Evolutionary conservation across 2,797 vertebrate species (phyloP).

Genomic region (Crenichthys baileyi): DNA sequence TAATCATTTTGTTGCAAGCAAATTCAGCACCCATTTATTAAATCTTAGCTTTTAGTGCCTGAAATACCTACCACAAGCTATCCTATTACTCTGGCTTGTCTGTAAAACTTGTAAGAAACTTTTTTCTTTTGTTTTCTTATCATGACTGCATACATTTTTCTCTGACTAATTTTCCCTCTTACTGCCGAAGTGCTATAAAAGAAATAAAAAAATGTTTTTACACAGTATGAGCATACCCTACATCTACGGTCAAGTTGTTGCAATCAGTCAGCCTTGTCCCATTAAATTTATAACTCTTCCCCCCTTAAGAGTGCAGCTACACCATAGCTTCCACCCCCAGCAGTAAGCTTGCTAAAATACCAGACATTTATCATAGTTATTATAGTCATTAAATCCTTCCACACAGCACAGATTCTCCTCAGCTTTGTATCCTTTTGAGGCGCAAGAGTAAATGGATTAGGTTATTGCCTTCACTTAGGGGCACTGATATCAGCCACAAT

Average conservation of each 20-base stretch:
- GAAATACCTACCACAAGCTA: conserved; percentile 10
- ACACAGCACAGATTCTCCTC: conserved; percentile 41
- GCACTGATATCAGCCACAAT: conserved; percentile 62
- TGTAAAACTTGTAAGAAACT: conserved; percentile 4
- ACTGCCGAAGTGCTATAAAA: conserved; percentile 13
- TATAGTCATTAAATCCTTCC: conserved; percentile 71
- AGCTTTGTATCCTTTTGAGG: conserved; percentile 70
- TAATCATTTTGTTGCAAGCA: conserved; percentile 23
- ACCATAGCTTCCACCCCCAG: conserved; percentile 42
- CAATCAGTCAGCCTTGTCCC: conserved; percentile 59
- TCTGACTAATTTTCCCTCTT: not conserved
- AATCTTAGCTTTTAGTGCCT: conserved; percentile 17
- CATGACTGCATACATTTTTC: not conserved
- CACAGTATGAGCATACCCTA: conserved; percentile 13
- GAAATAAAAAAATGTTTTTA: conserved; percentile 22
- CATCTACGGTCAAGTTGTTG: conserved; percentile 42
- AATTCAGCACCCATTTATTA: conserved; percentile 15
- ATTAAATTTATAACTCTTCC: conserved; percentile 69
- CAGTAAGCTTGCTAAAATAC: conserved; percentile 63
- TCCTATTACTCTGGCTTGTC: not conserved
- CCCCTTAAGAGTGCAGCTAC: conserved; percentile 42
- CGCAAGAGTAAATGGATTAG: conserved; percentile 63
- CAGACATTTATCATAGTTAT: conserved; percentile 75
- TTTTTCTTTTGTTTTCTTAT: not conserved
- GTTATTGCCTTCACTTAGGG: conserved; percentile 65